Conservation (phyloP, 2,113 vertebrate genomes). For the Tamias sibiricus region DNA sequence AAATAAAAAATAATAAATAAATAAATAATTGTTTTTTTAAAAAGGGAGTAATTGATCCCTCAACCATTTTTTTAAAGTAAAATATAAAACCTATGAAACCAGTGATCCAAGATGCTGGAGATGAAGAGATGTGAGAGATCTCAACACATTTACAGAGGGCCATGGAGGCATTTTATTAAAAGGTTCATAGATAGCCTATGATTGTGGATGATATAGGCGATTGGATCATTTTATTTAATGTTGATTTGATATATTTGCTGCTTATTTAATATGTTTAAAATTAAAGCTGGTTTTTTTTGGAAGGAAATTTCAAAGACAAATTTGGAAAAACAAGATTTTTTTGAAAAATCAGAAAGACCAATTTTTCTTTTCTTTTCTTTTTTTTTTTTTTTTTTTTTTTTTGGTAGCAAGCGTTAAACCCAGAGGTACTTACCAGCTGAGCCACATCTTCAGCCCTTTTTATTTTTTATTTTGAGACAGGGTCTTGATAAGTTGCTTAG, state of each 20-base stretch:
- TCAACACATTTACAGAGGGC: background rate
- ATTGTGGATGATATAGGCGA: background rate
- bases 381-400: too few species aligned
- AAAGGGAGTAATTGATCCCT: background rate
- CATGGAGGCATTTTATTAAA: background rate
- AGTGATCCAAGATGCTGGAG: background rate
- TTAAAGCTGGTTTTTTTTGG: background rate
- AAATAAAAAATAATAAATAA: too few species aligned
- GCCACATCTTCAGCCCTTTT: too few species aligned
- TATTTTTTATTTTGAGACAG: too few species aligned
- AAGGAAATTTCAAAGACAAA: conserved; percentile 2
- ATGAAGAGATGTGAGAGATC: background rate
- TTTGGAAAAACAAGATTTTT: background rate
- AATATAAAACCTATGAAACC: background rate
- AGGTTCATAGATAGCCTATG: background rate
- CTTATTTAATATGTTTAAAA: conserved; percentile 16
- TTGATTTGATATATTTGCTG: background rate
- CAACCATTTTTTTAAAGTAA: background rate
- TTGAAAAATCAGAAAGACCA: background rate
- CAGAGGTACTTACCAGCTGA: too few species aligned
- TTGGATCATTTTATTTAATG: conserved; percentile 3
- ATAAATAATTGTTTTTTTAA: background rate
- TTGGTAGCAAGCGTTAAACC: too few species aligned
- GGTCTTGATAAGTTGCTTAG: too few species aligned
- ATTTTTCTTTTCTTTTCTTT: too few species aligned